These are phyloP conservation scores for Sinocyclocheilus anophthalmus DNA, from an alignment of 2,113 vertebrate species.

Conservation along the genomic window DNA sequence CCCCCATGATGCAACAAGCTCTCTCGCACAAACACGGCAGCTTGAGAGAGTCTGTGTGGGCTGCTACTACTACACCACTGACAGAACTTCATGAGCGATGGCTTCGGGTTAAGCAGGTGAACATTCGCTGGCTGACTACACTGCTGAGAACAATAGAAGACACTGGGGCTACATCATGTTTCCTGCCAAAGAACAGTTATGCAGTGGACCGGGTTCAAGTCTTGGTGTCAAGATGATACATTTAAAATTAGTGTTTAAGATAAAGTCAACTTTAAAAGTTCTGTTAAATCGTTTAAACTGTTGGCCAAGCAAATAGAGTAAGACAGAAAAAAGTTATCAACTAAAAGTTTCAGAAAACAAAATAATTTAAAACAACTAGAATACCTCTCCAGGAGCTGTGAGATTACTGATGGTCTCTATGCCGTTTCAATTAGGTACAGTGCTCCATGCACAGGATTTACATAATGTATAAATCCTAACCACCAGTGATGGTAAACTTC, in stretches of 20 bases:
- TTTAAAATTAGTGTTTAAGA: conserved; percentile 44
- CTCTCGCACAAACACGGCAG: conserved; percentile 45
- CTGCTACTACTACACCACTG: conserved; percentile 56
- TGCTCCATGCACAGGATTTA: neutral
- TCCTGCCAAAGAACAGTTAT: conserved; percentile 65
- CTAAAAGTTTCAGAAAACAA: neutral
- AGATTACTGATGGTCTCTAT: neutral
- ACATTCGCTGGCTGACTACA: conserved; percentile 63
- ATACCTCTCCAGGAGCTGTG: neutral
- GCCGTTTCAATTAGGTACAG: neutral
- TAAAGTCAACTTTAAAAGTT: conserved; percentile 14
- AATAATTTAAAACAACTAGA: neutral
- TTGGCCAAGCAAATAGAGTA: neutral
- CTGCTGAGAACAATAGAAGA: conserved; percentile 66
- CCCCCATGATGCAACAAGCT: conserved; percentile 62
- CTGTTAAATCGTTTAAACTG: conserved; percentile 18
- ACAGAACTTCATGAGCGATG: conserved; percentile 70
- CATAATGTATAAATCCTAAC: neutral
- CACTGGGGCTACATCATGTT: conserved; percentile 54
- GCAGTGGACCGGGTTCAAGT: conserved; percentile 48
- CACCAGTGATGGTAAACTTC: neutral
- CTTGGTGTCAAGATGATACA: conserved; percentile 47
- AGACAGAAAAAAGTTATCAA: neutral
- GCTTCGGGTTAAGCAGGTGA: conserved; percentile 73
- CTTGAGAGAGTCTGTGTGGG: conserved; percentile 53